Evolutionary conservation across 2,113 vertebrate species (phyloP).

Genomic region (Oryzias curvinotus): DNA sequence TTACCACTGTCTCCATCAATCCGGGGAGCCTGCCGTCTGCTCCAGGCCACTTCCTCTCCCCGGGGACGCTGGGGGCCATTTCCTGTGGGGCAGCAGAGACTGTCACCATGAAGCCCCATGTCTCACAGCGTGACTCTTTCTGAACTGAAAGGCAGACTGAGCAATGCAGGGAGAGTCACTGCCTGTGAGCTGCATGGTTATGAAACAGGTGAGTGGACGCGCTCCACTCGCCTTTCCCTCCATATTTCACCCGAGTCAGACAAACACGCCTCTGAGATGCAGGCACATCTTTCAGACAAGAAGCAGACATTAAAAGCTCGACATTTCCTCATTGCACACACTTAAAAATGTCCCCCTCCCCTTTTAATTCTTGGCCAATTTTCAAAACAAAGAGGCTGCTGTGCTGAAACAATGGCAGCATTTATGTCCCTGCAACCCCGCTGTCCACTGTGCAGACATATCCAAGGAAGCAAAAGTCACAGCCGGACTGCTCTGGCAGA

Average conservation of each 20-base stretch:
- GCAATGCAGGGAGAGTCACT: conserved; percentile 33
- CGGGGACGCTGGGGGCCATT: conserved; percentile 66
- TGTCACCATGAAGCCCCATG: conserved; percentile 55
- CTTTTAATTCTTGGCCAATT: conserved; percentile 49
- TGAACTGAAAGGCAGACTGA: conserved; percentile 37
- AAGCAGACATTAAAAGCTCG: conserved; percentile 5
- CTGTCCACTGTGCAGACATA: conserved; percentile 29
- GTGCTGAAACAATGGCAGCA: conserved; percentile 57
- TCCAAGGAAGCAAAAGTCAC: conserved; percentile 22
- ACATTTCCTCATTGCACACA: conserved; percentile 4
- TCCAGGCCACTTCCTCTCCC: conserved; percentile 63
- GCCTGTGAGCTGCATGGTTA: conserved; percentile 27
- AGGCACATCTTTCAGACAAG: background rate
- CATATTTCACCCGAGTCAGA: too few relatives aligned
- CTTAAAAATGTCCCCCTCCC: conserved; percentile 33
- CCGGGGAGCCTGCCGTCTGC: conserved; percentile 44
- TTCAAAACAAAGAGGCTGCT: conserved; percentile 56
- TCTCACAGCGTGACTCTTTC: conserved; percentile 34
- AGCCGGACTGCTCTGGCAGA: background rate
- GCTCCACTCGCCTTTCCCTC: conserved; percentile 7
- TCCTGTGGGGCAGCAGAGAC: conserved; percentile 55
- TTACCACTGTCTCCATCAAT: conserved; percentile 51
- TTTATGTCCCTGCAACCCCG: conserved; percentile 43
- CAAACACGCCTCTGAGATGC: too few relatives aligned
- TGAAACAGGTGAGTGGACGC: background rate